A percentile compares a stretch with the other conserved stretches of the same genome.
Conservation (phyloP, 2,113 vertebrate species). For the Okapia johnstoni region DNA sequence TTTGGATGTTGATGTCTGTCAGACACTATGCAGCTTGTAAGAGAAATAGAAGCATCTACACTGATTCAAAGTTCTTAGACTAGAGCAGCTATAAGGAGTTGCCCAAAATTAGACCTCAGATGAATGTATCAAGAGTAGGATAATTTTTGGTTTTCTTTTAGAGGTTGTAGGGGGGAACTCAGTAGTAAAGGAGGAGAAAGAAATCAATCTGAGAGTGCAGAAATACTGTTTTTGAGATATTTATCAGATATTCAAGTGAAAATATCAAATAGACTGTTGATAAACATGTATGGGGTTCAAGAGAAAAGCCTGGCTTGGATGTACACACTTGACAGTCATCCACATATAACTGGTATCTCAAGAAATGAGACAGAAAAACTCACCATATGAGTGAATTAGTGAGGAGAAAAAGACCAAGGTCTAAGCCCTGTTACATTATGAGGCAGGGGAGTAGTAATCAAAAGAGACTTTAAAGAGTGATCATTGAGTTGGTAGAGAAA, state of each 20-base stretch:
- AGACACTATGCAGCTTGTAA: not conserved
- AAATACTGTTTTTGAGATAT: not conserved
- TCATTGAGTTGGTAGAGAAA: not conserved
- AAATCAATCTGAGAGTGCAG: not conserved
- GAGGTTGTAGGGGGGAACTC: rapidly evolving
- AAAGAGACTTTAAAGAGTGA: not conserved
- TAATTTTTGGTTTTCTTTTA: not conserved
- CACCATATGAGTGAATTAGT: not conserved
- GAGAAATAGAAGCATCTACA: not conserved
- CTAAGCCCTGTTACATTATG: not conserved
- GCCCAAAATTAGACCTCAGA: not conserved
- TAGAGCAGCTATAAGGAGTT: not conserved
- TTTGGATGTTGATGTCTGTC: not conserved
- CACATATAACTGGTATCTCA: not conserved
- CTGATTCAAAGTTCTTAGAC: not conserved
- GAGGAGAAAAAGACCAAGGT: not conserved
- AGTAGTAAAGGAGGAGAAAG: not conserved
- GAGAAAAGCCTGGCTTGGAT: not conserved
- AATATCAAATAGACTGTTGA: not conserved
- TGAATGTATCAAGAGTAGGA: not conserved
- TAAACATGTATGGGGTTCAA: not conserved
- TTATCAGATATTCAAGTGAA: not conserved
- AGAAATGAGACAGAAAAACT: not conserved
- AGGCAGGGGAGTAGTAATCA: not conserved
- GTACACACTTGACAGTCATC: not conserved